A percentile compares a stretch with the other conserved stretches of the same genome.
phyloP scores from a whole-genome alignment of 1,140 invertebrate species.

The Aphaenogaster floridana region DNA sequence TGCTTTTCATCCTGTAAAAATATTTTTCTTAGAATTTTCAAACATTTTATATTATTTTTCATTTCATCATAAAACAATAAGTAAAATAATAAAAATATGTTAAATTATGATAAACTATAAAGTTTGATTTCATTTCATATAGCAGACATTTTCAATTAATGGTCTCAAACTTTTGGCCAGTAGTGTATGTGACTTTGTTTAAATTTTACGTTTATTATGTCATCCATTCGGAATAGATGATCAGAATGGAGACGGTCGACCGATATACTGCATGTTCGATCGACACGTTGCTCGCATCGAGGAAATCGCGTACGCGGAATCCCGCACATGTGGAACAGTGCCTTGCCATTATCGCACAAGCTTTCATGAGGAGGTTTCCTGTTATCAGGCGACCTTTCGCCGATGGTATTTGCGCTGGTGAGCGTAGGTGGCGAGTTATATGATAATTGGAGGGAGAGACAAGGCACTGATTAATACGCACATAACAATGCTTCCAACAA shows the following conservation, averaged over 20 bases:
- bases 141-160: too few relatives aligned
- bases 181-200: neutral
- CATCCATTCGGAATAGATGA: neutral
- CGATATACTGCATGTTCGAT: neutral
- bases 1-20: too few relatives aligned
- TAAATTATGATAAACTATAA: too few relatives aligned
- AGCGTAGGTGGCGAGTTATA: slow-evolving; percentile 50
- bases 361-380: slow-evolving; percentile 36
- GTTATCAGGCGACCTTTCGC: slow-evolving; percentile 43
- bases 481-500: slow-evolving; percentile 40
- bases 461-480: slow-evolving; percentile 54
- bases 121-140: too few relatives aligned
- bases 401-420: slow-evolving; percentile 35
- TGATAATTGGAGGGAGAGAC: slow-evolving; percentile 53
- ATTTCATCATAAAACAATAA: too few relatives aligned
- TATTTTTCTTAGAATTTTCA: too few relatives aligned
- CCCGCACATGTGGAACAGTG: slow-evolving; percentile 32
- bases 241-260: neutral
- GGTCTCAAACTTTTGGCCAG: too few relatives aligned
- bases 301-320: slow-evolving; percentile 7
- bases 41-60: too few relatives aligned
- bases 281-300: neutral
- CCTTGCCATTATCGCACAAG: slow-evolving; percentile 43
- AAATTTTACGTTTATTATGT: neutral
- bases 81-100: too few relatives aligned